A percentile compares a stretch with the other conserved stretches of the same genome.
phyloP scores from a whole-genome alignment of 2,888 invertebrate species.

The Tipula confusa region DNA sequence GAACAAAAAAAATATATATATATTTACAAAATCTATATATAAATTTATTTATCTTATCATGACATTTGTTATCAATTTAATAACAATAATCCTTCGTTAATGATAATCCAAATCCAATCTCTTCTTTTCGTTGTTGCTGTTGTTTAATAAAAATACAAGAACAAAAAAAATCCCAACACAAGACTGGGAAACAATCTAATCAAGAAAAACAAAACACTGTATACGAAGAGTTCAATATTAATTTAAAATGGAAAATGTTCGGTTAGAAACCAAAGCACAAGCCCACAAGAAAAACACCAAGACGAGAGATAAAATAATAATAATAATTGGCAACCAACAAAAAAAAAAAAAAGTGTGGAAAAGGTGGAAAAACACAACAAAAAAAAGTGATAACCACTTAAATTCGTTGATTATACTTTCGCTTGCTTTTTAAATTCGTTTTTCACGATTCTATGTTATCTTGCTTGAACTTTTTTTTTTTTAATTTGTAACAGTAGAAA shows the following conservation, averaged over 20 bases:
- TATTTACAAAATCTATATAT: not conserved
- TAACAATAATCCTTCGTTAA: slow-evolving; percentile 25
- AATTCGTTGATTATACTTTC: slow-evolving; percentile 27
- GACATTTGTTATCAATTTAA: slow-evolving; percentile 25
- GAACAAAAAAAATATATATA: not conserved
- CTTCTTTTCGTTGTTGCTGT: not conserved
- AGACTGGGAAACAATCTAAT: not conserved
- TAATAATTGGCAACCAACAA: too few species aligned
- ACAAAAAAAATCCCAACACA: not conserved
- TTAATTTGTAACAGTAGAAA: not conserved
- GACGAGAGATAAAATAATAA: not conserved
- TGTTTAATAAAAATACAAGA: not conserved
- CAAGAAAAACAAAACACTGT: too few species aligned
- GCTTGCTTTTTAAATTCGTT: not conserved
- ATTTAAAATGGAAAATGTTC: not conserved
- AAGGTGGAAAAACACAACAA: slow-evolving; percentile 12
- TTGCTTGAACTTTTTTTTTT: slow-evolving; percentile 13
- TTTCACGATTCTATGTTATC: not conserved
- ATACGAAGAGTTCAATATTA: not conserved
- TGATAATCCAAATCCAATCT: slow-evolving; percentile 20
- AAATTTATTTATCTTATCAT: not conserved
- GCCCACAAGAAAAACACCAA: not conserved
- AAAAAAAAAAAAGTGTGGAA: not conserved
- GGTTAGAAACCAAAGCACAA: not conserved
- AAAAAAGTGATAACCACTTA: slow-evolving; percentile 27